These are phyloP conservation scores for Drosophila sturtevanti DNA, from an alignment of 1,140 invertebrate genomes.

Conservation along the genomic window DNA sequence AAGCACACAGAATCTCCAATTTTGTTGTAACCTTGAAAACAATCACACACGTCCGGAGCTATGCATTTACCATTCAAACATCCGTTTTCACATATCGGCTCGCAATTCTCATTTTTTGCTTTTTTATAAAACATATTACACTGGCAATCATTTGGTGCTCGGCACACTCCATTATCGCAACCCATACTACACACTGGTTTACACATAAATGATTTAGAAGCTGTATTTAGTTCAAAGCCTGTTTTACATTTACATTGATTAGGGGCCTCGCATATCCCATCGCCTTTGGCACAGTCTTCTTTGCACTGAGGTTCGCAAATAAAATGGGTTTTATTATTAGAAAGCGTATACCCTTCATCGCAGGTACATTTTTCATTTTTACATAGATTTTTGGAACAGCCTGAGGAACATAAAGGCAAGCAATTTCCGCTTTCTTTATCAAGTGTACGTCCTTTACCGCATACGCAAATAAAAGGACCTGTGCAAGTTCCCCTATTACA, in stretches of 20 bases:
- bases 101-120: constrained; percentile 49
- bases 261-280: constrained; percentile 30
- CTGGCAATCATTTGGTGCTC: constrained; percentile 44
- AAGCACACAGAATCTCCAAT: constrained; percentile 8
- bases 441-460: not conserved
- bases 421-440: constrained; percentile 39
- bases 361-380: constrained; percentile 27
- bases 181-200: constrained; percentile 38
- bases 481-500: constrained; percentile 39
- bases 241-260: constrained; percentile 27
- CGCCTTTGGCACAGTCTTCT: constrained; percentile 14
- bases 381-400: constrained; percentile 47
- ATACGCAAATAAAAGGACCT: constrained; percentile 27
- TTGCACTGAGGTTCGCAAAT: constrained; percentile 39
- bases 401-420: constrained; percentile 37
- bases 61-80: constrained; percentile 34
- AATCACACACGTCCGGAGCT: constrained; percentile 33
- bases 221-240: constrained; percentile 25
- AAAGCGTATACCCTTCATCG: constrained; percentile 32
- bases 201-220: constrained; percentile 24
- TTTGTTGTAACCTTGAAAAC: constrained; percentile 15
- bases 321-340: constrained; percentile 24
- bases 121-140: constrained; percentile 83
- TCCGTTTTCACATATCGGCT: constrained; percentile 26
- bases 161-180: constrained; percentile 57